Base-by-base conservation (phyloP, 2,113 vertebrate genomes). In the Athene noctua region DNA sequence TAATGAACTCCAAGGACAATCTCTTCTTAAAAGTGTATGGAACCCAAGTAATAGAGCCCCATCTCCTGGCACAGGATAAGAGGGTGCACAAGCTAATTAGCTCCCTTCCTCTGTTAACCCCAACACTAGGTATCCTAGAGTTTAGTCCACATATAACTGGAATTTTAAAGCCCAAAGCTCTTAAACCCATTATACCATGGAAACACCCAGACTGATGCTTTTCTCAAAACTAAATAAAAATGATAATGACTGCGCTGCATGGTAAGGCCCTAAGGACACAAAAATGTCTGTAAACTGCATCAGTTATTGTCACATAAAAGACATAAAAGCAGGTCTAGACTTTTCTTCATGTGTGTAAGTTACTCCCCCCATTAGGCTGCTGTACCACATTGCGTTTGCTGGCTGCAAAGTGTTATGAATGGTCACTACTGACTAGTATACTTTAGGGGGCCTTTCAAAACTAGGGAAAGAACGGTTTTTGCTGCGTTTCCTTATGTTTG, bases 61-160 rank as follows among this genome's bases (percentile, higher is more conserved):
- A 89, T 75, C 93, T 92, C 34, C 93, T 97, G 80, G 93, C 73
- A 68, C 2, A 4, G 57, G 83, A 57, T 78, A 74, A 95, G 36
- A 96, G 55, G 21, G 22, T 67, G 23, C 47, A 44, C 17, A 36
- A 16, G 34, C 61, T 75, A 74, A 96, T 89, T 86, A 82, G 52
- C 32, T 71, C 38, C 38, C 29, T 27, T 92, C 68, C 86, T 73
- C 71, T 0, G 0, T 71, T 73, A 79, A 71, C 42, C 59, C 66
- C 13, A 26, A 10, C 61, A 74, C 52, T 38, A 74, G 46, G 91
- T 92, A 96, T 81, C 93, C 89, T 72, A 52, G 91, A 95, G 78
- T 92, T 81, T 91, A 96, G 94, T 87, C 87, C 77, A 54, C 38
- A 22, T 52, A 68, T 8, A 91, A 74, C 61, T 46, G 78, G 90